Conservation (phyloP, 2,888 invertebrate species). For the Cotesia congregata region DNA sequence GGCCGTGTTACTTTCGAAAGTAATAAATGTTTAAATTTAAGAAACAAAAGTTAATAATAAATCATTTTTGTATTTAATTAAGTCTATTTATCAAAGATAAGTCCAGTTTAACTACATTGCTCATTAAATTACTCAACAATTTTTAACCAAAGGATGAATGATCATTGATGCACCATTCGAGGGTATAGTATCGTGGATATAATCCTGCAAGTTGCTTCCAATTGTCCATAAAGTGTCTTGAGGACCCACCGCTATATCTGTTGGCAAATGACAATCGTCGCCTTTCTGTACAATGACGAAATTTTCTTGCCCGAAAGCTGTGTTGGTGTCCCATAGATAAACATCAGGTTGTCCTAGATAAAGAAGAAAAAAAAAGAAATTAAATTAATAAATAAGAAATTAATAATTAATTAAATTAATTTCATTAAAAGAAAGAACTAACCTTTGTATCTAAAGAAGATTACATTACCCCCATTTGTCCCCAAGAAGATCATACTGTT, state of each 20-base stretch:
- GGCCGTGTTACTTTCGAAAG: neutral
- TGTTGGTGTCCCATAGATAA: constrained; percentile 77
- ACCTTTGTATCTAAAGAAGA: constrained; percentile 74
- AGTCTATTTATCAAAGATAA: neutral
- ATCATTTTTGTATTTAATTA: neutral
- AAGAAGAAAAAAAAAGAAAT: neutral
- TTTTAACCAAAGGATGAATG: constrained; percentile 75
- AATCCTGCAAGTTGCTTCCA: constrained; percentile 79
- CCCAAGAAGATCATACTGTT: constrained; percentile 74
- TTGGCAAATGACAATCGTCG: constrained; percentile 75
- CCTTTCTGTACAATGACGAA: constrained; percentile 75
- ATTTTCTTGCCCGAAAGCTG: constrained; percentile 73
- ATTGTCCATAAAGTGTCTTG: constrained; percentile 76
- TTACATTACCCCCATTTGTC: constrained; percentile 74
- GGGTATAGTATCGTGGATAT: constrained; percentile 74
- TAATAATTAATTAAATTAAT: neutral
- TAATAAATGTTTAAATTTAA: neutral
- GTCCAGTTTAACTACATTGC: neutral
- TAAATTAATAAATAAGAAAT: neutral
- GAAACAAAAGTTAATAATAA: neutral
- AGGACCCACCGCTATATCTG: constrained; percentile 75
- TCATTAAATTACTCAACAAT: constrained; percentile 57
- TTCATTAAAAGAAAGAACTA: neutral
- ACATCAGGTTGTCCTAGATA: constrained; percentile 74
- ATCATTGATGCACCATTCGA: constrained; percentile 76